phyloP scores from a whole-genome alignment of 2,797 vertebrate species.

The Okamejei kenojei region DNA sequence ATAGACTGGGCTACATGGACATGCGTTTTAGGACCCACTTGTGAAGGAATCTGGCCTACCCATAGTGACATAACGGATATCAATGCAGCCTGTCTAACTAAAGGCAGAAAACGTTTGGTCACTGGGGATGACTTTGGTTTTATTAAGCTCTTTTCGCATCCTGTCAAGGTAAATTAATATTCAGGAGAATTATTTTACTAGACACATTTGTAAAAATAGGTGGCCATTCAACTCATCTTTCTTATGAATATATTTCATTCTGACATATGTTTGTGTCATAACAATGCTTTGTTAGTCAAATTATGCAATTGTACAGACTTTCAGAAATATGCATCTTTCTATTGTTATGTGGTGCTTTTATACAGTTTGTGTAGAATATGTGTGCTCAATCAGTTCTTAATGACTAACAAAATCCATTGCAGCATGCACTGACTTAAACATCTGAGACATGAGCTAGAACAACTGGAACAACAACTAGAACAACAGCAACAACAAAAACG shows the following conservation, averaged over 20 bases:
- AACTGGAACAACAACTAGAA: too few relatives aligned
- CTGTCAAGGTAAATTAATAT: conserved; percentile 68
- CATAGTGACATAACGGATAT: conserved; percentile 76
- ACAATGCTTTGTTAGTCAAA: not conserved
- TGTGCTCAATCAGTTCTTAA: too few relatives aligned
- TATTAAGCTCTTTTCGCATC: conserved; percentile 87
- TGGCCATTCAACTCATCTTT: not conserved
- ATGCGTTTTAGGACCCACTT: conserved; percentile 78
- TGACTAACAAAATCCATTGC: too few relatives aligned
- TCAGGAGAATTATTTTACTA: not conserved
- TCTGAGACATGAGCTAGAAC: too few relatives aligned
- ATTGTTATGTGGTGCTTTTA: not conserved
- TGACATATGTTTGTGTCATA: not conserved
- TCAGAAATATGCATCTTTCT: too few relatives aligned
- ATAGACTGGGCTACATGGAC: conserved; percentile 91
- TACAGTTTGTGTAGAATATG: not conserved
- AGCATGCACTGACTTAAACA: too few relatives aligned
- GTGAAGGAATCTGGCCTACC: conserved; percentile 85
- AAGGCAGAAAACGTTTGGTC: conserved; percentile 75
- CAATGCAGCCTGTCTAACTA: conserved; percentile 77
- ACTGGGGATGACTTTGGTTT: conserved; percentile 91
- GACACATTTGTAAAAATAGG: not conserved
- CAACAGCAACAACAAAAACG: too few relatives aligned
- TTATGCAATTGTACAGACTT: not conserved
- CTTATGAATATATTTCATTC: not conserved